Base-by-base conservation (phyloP, 1,140 invertebrate genomes). In the Penaeus japonicus region DNA sequence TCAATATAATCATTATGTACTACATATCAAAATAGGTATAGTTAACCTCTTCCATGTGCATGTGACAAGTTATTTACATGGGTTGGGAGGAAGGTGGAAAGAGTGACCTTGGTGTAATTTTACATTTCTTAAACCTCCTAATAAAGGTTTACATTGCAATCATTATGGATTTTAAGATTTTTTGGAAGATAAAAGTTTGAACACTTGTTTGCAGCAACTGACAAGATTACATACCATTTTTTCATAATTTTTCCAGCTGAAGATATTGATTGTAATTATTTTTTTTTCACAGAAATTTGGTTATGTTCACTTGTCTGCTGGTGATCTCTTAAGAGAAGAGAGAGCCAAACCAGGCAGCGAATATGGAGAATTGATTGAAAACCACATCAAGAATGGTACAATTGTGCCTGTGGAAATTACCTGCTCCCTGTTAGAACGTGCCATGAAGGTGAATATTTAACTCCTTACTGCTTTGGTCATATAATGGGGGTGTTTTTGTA, bases 401-500 rank as follows among this genome's bases (percentile, higher is more conserved):
- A 99, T 99, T 91, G 99, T 99, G 0, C 99, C 99, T 27, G 99
- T 99, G 0, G 97, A 98, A 93, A 99, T 99, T 88, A 99, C 99
- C 27, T 99, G 99, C 92, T 96, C 95, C 81, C 94, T 99, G 17
- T 92, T 99, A 27, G 96, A 98, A 92, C 95, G 95, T 89, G 87
- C 88, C 12, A 90, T 91, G 88, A 90, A 84, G 70, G 89, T 89
- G 73, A n/a, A 55, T 77, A 75, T 88, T 10, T 47, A 4, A 82
- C 18, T 54, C 35, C 22, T 84, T 65, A 10, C 1, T 75, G 1
- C 53, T 75, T 2, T 59, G 0, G n/a, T 20, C 0, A 15, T 75
- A 17, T 22, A 78, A 54, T 78, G n/a, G 39, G 1, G 15, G 3
- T 1, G 15, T 65, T 30, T 47, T 85, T 27, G 32, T 27, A 85